These are phyloP conservation scores for Drosophila kohkoa DNA, from an alignment of 1,140 invertebrate species.

Conservation along the genomic window DNA sequence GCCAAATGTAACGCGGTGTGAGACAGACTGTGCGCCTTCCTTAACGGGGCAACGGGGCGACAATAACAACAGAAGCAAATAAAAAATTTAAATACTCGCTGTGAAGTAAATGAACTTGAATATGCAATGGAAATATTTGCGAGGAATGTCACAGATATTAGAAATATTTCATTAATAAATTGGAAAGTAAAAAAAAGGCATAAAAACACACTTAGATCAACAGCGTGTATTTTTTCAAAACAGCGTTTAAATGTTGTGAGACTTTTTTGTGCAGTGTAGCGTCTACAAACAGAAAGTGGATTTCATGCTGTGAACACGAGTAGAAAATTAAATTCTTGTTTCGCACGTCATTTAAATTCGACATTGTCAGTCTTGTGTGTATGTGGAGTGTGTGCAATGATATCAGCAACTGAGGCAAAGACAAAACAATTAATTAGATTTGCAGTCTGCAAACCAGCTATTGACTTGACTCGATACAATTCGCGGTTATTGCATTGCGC, in stretches of 20 bases:
- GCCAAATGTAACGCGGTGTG: constrained; percentile 73
- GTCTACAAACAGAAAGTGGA: constrained; percentile 38
- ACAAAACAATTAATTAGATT: constrained; percentile 81
- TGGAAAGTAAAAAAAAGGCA: neutral
- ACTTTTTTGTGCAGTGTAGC: constrained; percentile 29
- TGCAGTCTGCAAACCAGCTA: constrained; percentile 37
- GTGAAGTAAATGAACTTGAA: constrained; percentile 54
- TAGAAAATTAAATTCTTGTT: constrained; percentile 84
- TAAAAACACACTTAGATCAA: too few relatives aligned
- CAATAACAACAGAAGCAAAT: neutral
- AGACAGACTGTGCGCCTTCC: constrained; percentile 17
- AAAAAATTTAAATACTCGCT: constrained; percentile 33
- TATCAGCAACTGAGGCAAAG: constrained; percentile 50
- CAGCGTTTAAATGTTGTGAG: neutral
- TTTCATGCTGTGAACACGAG: constrained; percentile 56
- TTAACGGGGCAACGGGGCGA: too few relatives aligned
- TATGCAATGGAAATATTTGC: neutral
- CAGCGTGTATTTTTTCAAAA: too few relatives aligned
- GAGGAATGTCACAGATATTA: constrained; percentile 1
- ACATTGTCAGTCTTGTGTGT: constrained; percentile 55
- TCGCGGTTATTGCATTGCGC: constrained; percentile 37
- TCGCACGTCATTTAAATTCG: constrained; percentile 83
- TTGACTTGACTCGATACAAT: constrained; percentile 40
- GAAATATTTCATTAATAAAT: constrained; percentile 9
- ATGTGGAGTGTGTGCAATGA: constrained; percentile 33